Conservation (phyloP, 2,888 invertebrate species). For the Bellardia pandia region DNA sequence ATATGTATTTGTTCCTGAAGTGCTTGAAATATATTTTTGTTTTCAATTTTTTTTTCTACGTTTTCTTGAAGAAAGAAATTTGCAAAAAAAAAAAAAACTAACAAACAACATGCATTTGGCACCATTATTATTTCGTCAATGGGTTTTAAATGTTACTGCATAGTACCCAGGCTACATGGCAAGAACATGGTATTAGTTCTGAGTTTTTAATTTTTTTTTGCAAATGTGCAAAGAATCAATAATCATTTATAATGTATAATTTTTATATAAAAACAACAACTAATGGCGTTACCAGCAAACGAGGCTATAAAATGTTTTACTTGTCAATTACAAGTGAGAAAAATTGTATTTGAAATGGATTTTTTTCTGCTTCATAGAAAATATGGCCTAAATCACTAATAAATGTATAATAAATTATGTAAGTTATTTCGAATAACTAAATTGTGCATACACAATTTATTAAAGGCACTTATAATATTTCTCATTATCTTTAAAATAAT, state of each 20-base stretch:
- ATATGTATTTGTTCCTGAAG: conserved; percentile 60
- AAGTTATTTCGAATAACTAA: neutral
- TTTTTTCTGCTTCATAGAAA: conserved; percentile 9
- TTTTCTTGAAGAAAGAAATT: conserved; percentile 40
- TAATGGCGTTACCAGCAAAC: conserved; percentile 21
- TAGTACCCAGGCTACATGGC: neutral
- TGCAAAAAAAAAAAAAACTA: conserved; percentile 1
- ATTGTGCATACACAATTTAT: neutral
- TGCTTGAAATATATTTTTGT: conserved; percentile 54
- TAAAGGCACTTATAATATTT: too few species aligned
- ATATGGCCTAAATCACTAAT: conserved; percentile 8
- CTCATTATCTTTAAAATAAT: too few species aligned
- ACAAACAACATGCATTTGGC: conserved; percentile 64
- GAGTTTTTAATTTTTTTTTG: neutral
- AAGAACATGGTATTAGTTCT: neutral
- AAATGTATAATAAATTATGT: neutral
- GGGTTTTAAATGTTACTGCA: conserved; percentile 54
- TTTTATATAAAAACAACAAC: conserved; percentile 25
- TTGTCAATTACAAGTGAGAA: conserved; percentile 42
- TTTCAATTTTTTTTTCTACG: conserved; percentile 15
- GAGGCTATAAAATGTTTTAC: conserved; percentile 42
- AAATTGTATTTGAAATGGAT: conserved; percentile 20
- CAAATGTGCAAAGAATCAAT: conserved; percentile 57
- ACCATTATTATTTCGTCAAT: conserved; percentile 61
- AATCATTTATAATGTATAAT: conserved; percentile 61